phyloP scores from a whole-genome alignment of 1,140 invertebrate genomes.

The Hesperophylax magnus region DNA sequence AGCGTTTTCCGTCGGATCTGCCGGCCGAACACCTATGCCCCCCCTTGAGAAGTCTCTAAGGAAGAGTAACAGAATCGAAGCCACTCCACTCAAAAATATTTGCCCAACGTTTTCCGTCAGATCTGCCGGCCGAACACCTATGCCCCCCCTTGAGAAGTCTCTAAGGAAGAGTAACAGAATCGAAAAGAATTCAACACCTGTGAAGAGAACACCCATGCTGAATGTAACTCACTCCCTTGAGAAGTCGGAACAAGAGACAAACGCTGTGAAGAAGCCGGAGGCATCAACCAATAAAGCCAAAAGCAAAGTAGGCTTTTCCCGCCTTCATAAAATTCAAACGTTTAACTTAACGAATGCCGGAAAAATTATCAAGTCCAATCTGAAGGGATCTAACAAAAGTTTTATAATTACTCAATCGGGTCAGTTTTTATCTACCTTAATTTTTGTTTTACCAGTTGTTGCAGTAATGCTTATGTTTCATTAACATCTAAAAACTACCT shows the following conservation, averaged over 20 bases:
- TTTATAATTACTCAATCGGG: slow-evolving; percentile 63
- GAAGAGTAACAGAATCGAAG: neutral
- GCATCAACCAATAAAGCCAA: neutral
- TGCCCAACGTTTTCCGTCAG: slow-evolving; percentile 59
- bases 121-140: slow-evolving; percentile 64
- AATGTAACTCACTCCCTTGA: slow-evolving; percentile 67
- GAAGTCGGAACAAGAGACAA: slow-evolving; percentile 59
- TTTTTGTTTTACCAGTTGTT: neutral
- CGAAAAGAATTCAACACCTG: slow-evolving; percentile 53
- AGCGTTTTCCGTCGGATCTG: slow-evolving; percentile 61
- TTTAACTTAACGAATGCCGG: slow-evolving; percentile 59
- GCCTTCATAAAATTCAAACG: slow-evolving; percentile 60
- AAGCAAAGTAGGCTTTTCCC: slow-evolving; percentile 66
- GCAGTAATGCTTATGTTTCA: too few species aligned
- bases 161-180: neutral
- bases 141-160: slow-evolving; percentile 31
- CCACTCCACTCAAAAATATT: slow-evolving; percentile 56
- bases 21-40: slow-evolving; percentile 63
- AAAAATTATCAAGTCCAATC: slow-evolving; percentile 66
- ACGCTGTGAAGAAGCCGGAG: slow-evolving; percentile 23
- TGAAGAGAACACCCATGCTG: slow-evolving; percentile 56
- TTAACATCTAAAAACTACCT: too few species aligned
- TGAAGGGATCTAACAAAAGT: slow-evolving; percentile 68
- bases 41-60: neutral
- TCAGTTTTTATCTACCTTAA: slow-evolving; percentile 45